Base-by-base conservation (phyloP, 2,113 vertebrate genomes). In the Alectura lathami region DNA sequence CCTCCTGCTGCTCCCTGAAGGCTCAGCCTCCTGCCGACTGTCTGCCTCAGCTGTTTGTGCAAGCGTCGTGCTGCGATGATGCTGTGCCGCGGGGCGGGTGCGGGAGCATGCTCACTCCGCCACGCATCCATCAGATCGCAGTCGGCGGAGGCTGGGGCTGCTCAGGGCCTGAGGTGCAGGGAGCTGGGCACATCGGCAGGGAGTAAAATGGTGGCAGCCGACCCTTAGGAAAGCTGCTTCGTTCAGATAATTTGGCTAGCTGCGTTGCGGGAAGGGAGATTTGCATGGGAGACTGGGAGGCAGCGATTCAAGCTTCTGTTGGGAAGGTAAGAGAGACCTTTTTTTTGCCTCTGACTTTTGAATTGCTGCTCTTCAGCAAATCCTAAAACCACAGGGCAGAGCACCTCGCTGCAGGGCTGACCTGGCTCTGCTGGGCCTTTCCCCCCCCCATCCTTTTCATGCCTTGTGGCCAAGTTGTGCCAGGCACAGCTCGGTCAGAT, bases 71-170 rank as follows among this genome's bases (percentile, higher is more conserved):
- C 69, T 57, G 64, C 50, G 11, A 5, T 20, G 89, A 60, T 73
- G 91, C 90, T 17, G 10, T 22, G 89, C 54, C 17, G 56, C 42
- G 34, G 69, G 81, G 86, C 17, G 74, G 93, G 48, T 21, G 88
- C 91, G 30, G 95, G 88, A 94, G 96, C 94, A 97, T 94, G 96
- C 96, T 96, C 96, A 84, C 70, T 91, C 32, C 51, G 21, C 17
- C 64, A 2, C 18, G 4, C 70, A 63, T 30, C 91, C 88, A 6
- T 26, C 51, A 27, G 26, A 17, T 62, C 62, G 7, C 16, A 23
- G 51, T 4, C 17, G 1, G 54, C 3, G 79, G 53, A 24, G 73
- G 63, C 76, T 67, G 3, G 0, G 83, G 67, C 62, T 34, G 62
- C 22, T 8, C 10, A 67, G 40, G 13, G 72, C 22, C 54, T 0